These are phyloP conservation scores for Pachypeltis micranthus DNA, from an alignment of 1,140 invertebrate species.

Conservation along the genomic window DNA sequence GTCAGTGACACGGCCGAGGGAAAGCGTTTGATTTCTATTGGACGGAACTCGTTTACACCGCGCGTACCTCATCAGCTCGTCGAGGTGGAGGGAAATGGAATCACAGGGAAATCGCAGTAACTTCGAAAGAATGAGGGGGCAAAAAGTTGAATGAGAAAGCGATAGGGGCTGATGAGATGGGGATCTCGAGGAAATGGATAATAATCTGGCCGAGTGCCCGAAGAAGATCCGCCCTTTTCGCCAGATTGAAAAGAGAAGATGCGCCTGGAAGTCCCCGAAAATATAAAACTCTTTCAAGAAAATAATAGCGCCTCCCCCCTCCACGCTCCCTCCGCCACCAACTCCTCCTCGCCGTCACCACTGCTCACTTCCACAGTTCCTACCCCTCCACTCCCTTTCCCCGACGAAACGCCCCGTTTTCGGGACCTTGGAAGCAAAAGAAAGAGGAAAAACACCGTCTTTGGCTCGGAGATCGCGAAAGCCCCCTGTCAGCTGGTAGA, in stretches of 20 bases:
- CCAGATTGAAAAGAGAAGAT: constrained; percentile 6
- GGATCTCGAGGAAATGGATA: not conserved
- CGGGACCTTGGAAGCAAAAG: too few relatives aligned
- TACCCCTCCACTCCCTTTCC: too few relatives aligned
- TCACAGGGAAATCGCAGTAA: too few relatives aligned
- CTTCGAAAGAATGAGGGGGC: too few relatives aligned
- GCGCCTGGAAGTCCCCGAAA: not conserved
- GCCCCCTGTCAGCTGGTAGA: constrained; percentile 15
- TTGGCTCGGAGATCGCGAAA: constrained; percentile 3
- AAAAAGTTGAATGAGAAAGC: not conserved
- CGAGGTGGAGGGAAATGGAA: too few relatives aligned
- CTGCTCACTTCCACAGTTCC: too few relatives aligned
- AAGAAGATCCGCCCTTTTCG: not conserved
- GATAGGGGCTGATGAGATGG: not conserved
- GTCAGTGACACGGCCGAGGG: not conserved
- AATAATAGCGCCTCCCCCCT: not conserved
- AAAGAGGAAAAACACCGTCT: constrained; percentile 11
- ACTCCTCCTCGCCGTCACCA: too few relatives aligned
- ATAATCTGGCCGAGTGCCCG: constrained; percentile 4
- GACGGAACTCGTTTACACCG: too few relatives aligned
- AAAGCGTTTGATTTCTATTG: too few relatives aligned
- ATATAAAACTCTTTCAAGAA: constrained; percentile 10
- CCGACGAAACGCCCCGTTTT: too few relatives aligned
- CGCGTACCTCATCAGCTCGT: too few relatives aligned
- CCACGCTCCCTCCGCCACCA: not conserved